Conservation (phyloP, 2,113 vertebrate genomes). For the Eudyptes chrysolophus region DNA sequence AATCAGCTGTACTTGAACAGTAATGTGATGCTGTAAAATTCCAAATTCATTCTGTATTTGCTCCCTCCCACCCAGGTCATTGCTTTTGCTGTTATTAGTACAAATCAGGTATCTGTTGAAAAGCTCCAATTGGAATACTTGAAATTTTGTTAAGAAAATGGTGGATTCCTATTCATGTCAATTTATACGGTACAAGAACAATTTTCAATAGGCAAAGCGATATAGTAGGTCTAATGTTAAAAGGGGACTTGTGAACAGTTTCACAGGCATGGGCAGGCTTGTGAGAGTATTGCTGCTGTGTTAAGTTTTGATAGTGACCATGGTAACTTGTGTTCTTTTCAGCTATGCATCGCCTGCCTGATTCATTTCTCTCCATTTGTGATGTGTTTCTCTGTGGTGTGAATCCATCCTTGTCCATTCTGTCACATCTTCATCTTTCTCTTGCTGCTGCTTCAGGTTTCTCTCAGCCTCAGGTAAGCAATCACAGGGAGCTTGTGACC, state of each 20-base stretch:
- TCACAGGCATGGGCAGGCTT: neutral
- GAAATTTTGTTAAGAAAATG: neutral
- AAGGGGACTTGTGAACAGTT: neutral
- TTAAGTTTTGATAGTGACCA: constrained; percentile 44
- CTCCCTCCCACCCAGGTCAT: neutral
- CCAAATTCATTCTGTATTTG: neutral
- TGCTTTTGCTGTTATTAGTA: neutral
- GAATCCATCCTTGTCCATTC: constrained; percentile 75
- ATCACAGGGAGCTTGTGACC: neutral
- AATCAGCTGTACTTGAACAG: neutral
- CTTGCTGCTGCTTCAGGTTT: constrained; percentile 73
- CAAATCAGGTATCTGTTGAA: neutral
- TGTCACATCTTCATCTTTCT: constrained; percentile 74
- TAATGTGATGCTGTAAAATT: neutral
- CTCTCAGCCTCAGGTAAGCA: constrained; percentile 68
- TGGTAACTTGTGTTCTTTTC: constrained; percentile 75
- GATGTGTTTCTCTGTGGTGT: constrained; percentile 77
- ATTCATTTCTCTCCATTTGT: constrained; percentile 77
- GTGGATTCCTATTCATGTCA: neutral
- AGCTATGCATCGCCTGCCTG: constrained; percentile 69
- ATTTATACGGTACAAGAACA: neutral
- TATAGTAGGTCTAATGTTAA: neutral
- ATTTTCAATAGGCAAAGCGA: neutral
- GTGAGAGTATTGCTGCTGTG: constrained; percentile 27
- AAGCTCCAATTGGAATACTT: neutral